Conservation (phyloP, 1,140 invertebrate genomes). For the Cecropterus lyciades region DNA sequence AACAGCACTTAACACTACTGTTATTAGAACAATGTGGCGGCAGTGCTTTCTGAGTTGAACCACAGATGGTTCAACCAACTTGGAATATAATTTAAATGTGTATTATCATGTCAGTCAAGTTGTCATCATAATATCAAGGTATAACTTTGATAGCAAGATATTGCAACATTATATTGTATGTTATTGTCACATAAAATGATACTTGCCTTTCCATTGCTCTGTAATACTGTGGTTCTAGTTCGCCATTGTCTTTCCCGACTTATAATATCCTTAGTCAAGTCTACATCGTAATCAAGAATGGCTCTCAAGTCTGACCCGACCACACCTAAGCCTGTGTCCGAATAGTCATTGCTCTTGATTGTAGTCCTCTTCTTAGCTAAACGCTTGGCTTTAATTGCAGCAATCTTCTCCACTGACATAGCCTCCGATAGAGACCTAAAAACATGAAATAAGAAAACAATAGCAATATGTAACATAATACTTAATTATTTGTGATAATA, state of each 20-base stretch:
- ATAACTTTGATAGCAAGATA: no score
- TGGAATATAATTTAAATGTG: no score
- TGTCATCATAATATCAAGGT: no score
- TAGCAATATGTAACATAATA: neutral
- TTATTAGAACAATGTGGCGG: no score
- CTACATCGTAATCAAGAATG: slow-evolving; percentile 97
- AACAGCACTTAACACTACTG: no score
- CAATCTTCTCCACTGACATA: slow-evolving; percentile 99
- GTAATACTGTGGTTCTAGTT: slow-evolving; percentile 96
- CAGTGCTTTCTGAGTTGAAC: no score
- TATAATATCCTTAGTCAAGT: slow-evolving; percentile 98
- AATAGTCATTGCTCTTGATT: slow-evolving; percentile 96
- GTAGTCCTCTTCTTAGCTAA: slow-evolving; percentile 98
- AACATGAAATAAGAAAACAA: neutral
- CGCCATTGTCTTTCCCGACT: slow-evolving; percentile 97
- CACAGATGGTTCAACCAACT: no score
- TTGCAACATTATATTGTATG: no score
- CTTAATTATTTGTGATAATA: no score
- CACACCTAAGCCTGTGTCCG: slow-evolving; percentile 82
- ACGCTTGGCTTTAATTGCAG: slow-evolving; percentile 98
- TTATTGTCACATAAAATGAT: no score
- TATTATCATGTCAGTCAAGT: no score
- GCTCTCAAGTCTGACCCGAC: slow-evolving; percentile 93
- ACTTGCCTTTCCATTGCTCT: slow-evolving; percentile 95
- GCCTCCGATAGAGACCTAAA: slow-evolving; percentile 95